Evolutionary conservation across 1,140 invertebrate species (phyloP), one percentile per base, ranked within the genome.

Genomic region (Habropoda laboriosa): DNA sequence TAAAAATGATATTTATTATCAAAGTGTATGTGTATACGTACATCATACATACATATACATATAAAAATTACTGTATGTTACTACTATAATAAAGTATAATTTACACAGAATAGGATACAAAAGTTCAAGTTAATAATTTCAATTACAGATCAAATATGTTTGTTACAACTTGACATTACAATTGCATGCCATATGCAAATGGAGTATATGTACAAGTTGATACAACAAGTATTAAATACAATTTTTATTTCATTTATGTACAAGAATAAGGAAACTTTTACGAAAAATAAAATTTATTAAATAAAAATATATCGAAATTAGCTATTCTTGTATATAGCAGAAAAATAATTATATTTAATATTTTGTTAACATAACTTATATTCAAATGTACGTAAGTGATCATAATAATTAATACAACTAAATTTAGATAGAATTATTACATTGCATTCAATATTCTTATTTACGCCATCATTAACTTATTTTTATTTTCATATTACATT

Each of bases 361-460:
- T 61, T 47, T 68, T 47, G 35, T 16, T 64, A 53, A 66, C 42
- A 7, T 4, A 1, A 53, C 3, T 42, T 66, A 60, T 66, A 60
- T 75, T 75, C 72, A 66, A 74, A 66, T 75, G 60, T 75, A 64
- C 13, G 38, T 32, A 53, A 40, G 40, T 38, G 18, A 10, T 58
- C 13, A 2, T 45, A 61, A 32, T 53, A 53, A 7, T 49, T 3
- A 53, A 66, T 75, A 40, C 64, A 66, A 42, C 27, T 64, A 45
- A 55, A 71, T 73, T 18, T 70, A 51, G n/a, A 58, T 30, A 71
- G 75, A n/a, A 32, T 21, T 55, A 64, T 73, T 53, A 16, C 24
- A 27, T 51, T 60, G n/a, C n/a, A 10, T 32, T 35, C 10, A 1
- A 66, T 40, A 63, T 60, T 51, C 45, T 30, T 13, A 42, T 16